Percentiles rank a stretch among this genome's conserved stretches.
Evolutionary conservation across 2,113 vertebrate species (phyloP).

Genomic region (Hippocampus barbouri): DNA sequence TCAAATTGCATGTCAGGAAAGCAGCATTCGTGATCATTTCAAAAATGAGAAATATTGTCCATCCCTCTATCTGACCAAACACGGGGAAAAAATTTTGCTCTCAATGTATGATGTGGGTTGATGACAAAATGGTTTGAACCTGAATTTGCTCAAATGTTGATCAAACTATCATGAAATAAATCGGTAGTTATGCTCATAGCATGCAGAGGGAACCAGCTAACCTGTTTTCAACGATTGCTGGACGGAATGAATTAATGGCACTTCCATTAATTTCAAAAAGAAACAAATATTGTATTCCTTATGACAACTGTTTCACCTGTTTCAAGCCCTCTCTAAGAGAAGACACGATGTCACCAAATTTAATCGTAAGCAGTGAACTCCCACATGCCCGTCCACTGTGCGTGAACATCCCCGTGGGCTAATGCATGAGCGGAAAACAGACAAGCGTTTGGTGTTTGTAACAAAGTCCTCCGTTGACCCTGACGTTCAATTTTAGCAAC

Average conservation of each 20-base stretch:
- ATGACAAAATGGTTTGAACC: no score
- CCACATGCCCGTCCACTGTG: slow-evolving; percentile 1
- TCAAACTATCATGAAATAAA: no score
- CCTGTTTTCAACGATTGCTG: neutral
- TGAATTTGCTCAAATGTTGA: no score
- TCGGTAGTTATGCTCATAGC: no score
- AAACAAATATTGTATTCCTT: neutral
- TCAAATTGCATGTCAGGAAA: no score
- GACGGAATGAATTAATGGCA: neutral
- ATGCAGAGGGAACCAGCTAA: no score
- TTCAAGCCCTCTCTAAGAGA: slow-evolving; percentile 19
- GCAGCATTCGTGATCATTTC: no score
- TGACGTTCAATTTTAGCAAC: slow-evolving; percentile 73
- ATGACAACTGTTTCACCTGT: slow-evolving; percentile 9
- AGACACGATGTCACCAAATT: slow-evolving; percentile 49
- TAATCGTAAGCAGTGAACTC: slow-evolving; percentile 34
- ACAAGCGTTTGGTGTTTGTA: slow-evolving; percentile 52
- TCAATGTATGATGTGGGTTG: no score
- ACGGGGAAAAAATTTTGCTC: no score
- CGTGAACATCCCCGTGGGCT: slow-evolving; percentile 5
- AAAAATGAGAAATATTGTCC: no score
- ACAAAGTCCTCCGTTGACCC: slow-evolving; percentile 69
- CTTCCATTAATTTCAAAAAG: neutral
- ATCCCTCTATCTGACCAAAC: no score
- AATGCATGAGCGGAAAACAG: slow-evolving; percentile 42